Evolutionary conservation across 2,888 invertebrate genomes (phyloP).

Genomic region (Branchellion lobata): DNA sequence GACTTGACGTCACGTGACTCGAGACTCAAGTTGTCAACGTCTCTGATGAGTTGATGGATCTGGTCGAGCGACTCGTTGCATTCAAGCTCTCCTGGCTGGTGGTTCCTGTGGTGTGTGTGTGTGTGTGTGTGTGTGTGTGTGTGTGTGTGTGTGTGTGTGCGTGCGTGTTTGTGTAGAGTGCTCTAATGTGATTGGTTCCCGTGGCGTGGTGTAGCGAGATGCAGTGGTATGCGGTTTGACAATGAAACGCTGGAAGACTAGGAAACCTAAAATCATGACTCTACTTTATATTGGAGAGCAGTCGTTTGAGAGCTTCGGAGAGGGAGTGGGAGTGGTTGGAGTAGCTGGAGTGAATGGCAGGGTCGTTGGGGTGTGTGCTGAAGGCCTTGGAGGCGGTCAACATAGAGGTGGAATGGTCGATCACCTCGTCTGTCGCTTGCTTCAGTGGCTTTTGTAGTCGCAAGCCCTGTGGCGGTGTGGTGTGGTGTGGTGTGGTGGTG

Average conservation of each 20-base stretch:
- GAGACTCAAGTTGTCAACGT: conserved; percentile 5
- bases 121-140: not conserved
- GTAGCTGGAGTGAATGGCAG: conserved; percentile 88
- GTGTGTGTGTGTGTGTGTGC: not conserved
- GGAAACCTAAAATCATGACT: not conserved
- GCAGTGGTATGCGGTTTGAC: too few species aligned
- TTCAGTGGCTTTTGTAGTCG: conserved; percentile 84
- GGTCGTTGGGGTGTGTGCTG: conserved; percentile 84
- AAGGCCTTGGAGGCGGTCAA: conserved; percentile 84
- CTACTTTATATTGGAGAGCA: conserved; percentile 84
- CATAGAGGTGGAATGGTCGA: conserved; percentile 85
- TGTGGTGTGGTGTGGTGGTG: too few species aligned
- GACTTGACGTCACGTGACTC: conserved; percentile 11
- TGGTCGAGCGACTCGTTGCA: conserved; percentile 81
- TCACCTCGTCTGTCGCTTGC: conserved; percentile 75
- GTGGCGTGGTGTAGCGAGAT: too few species aligned
- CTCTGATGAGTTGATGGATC: conserved; percentile 71
- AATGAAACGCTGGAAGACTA: not conserved
- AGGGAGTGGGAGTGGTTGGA: conserved; percentile 91
- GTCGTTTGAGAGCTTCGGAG: conserved; percentile 89
- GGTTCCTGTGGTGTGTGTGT: conserved; percentile 69
- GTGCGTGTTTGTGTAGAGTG: too few species aligned
- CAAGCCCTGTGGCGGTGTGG: conserved; percentile 67
- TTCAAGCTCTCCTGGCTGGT: conserved; percentile 92
- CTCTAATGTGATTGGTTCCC: too few species aligned